A percentile compares a stretch with the other conserved stretches of the same genome.
These are phyloP conservation scores for Somateria mollissima DNA, from an alignment of 2,797 vertebrate species.

Conservation along the genomic window DNA sequence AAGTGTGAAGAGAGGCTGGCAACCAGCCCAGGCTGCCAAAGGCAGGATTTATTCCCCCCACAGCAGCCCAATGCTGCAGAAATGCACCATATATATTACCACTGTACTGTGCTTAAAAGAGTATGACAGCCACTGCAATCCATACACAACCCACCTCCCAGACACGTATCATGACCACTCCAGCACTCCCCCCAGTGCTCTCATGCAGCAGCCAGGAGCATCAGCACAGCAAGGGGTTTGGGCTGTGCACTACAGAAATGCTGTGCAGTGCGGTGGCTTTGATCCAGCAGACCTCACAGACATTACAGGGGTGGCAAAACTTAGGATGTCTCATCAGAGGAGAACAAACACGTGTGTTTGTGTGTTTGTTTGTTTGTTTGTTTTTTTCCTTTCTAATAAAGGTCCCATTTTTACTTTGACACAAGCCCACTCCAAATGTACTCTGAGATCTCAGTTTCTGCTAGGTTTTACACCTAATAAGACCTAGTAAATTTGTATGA, in stretches of 20 bases:
- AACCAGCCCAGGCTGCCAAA: background rate
- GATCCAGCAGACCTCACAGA: background rate
- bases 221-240: background rate
- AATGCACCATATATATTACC: accelerated
- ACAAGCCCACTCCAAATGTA: background rate
- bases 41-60: background rate
- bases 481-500: background rate
- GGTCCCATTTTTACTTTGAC: background rate
- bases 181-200: background rate
- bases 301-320: background rate
- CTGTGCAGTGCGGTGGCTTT: background rate
- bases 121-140: background rate
- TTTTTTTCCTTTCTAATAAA: background rate
- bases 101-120: background rate
- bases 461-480: background rate
- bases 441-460: background rate
- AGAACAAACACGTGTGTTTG: background rate
- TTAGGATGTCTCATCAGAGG: background rate
- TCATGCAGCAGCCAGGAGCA: background rate
- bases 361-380: background rate
- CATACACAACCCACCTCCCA: accelerated
- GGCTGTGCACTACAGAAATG: background rate
- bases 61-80: accelerated
- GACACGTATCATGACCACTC: accelerated
- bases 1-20: accelerated